Percentiles rank a stretch among this genome's conserved stretches.
Evolutionary conservation across 1,140 invertebrate species (phyloP).

Genomic region (Saccostrea glomerata): DNA sequence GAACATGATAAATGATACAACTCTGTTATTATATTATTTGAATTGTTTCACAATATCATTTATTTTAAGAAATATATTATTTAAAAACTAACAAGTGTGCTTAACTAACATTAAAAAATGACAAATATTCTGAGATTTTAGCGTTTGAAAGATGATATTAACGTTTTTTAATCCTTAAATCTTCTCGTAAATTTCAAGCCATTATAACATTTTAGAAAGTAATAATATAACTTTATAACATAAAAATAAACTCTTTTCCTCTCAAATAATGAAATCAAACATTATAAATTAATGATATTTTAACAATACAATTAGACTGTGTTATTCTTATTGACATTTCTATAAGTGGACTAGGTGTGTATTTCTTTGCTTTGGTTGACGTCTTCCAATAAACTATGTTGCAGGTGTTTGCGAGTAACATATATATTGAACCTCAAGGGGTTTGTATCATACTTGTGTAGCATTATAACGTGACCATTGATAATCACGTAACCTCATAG

Average conservation of each 20-base stretch:
- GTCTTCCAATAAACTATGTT: slow-evolving; percentile 48
- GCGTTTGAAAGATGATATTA: too few relatives aligned
- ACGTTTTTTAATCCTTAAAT: too few relatives aligned
- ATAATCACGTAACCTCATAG: neutral
- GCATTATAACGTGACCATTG: neutral
- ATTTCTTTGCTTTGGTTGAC: slow-evolving; percentile 27
- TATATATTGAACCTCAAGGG: slow-evolving; percentile 52
- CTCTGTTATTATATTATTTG: neutral
- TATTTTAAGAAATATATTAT: neutral
- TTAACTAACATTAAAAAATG: neutral
- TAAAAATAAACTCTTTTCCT: too few relatives aligned
- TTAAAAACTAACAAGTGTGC: neutral
- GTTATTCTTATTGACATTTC: neutral
- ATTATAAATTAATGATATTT: too few relatives aligned
- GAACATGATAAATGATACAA: neutral
- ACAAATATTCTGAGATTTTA: neutral
- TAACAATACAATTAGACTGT: neutral
- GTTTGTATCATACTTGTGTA: slow-evolving; percentile 46
- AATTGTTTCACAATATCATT: neutral
- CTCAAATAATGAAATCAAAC: too few relatives aligned
- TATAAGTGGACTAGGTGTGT: slow-evolving; percentile 13
- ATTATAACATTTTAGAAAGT: neutral
- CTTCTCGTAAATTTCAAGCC: neutral
- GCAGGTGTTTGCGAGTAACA: slow-evolving; percentile 49
- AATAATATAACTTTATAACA: neutral